Base-by-base conservation (phyloP, 1,140 invertebrate genomes). In the Potamilus streckersoni region DNA sequence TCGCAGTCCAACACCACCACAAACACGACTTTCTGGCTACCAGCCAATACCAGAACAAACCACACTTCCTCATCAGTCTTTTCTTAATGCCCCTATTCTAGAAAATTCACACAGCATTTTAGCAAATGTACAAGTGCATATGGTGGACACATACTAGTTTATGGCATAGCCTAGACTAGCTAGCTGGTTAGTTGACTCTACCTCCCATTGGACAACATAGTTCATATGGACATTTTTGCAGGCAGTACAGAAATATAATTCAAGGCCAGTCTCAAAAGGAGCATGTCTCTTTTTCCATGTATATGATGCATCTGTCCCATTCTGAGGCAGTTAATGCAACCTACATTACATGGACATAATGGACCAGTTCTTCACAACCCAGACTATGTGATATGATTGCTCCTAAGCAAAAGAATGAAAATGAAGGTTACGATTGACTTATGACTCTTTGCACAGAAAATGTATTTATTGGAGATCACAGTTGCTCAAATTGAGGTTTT, bases 51-150 rank as follows among this genome's bases (percentile, higher is more conserved):
- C 84, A 38, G 85, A 87, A 74, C 87, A 88, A 76, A 87, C 86
- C 38, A 75, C 83, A 27, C 80, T 87, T 59, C 82, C 89, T 65
- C 89, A 87, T n/a, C 89, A 87, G 68, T 89, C 88, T 1, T 85
- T 88, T 23, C 56, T 84, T 58, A 74, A 79, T 63, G 79, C 69
- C 23, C 75, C 74, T 27, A 80, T 82, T 69, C 74, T 72, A 16
- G 79, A 85, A 27, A 71, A 77, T 56, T 82, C 85, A 14, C 80
- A 95, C 88, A 93, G 93, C 88, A 92, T 97, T 62, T 91, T 96
- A 81, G 95, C 95, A 19, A 95, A 95, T 61, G 96, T 96, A 27
- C 96, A 95, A 58, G 95, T 97, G 64, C 96, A 97, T 88, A 90
- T 91, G 88, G 91, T 91, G 19, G 91, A 92, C 78, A 85, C 89